Evolutionary conservation across 2,888 invertebrate genomes (phyloP).

Genomic region (Caenorhabditis sulstoni): DNA sequence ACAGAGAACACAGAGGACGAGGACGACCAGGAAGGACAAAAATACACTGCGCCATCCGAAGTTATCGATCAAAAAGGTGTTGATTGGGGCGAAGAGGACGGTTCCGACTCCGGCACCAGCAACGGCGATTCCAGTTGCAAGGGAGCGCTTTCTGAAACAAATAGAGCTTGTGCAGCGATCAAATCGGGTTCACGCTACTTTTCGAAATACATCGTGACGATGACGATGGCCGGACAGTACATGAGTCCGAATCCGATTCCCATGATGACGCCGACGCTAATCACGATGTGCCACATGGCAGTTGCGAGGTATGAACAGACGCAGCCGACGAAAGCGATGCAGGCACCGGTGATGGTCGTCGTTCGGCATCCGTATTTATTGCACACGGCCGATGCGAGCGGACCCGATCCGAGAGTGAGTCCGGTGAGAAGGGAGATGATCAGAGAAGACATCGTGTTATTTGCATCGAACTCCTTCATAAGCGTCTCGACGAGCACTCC

Average conservation of each 20-base stretch:
- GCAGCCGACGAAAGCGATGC: constrained; percentile 86
- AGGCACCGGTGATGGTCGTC: constrained; percentile 92
- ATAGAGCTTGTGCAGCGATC: no score
- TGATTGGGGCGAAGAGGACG: constrained; percentile 88
- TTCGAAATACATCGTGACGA: constrained; percentile 97
- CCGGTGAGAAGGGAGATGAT: constrained; percentile 94
- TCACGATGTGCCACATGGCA: constrained; percentile 89
- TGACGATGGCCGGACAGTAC: constrained; percentile 96
- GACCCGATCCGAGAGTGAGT: constrained; percentile 91
- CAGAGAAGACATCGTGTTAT: constrained; percentile 92
- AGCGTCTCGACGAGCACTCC: constrained; percentile 94
- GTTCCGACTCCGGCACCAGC: constrained; percentile 97
- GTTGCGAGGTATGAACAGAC: constrained; percentile 88
- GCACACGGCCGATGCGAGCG: constrained; percentile 93
- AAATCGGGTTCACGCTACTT: constrained; percentile 84
- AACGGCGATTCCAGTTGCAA: constrained; percentile 96
- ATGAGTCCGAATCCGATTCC: constrained; percentile 95
- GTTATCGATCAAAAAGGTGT: constrained; percentile 84
- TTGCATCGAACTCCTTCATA: constrained; percentile 88
- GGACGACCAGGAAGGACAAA: constrained; percentile 90
- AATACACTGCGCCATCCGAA: constrained; percentile 92
- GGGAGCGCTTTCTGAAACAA: constrained; percentile 84
- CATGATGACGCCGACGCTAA: constrained; percentile 92
- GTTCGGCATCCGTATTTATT: constrained; percentile 93
- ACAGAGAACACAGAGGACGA: constrained; percentile 91